Base-by-base conservation (phyloP, 2,113 vertebrate species). In the Nettapus auritus region DNA sequence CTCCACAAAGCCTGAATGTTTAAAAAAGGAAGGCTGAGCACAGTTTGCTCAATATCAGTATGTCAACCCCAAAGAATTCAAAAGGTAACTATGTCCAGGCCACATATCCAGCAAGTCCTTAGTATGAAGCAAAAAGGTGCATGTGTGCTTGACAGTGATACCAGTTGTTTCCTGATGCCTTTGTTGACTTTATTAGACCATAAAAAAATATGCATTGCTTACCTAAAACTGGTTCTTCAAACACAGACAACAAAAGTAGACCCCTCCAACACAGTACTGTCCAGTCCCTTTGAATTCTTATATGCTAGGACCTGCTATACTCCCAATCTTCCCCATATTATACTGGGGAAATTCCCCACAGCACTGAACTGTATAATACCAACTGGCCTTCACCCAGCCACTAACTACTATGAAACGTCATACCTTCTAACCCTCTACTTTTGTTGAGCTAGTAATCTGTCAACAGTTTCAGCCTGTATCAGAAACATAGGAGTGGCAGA, bases 281-380 rank as follows among this genome's bases (percentile, higher is more conserved):
- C 33, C 20, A 6, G 25, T 62, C 3, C 12, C 28, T 57, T 46
- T 66, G 33, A 34, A 36, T 29, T 40, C 36, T 20, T 44, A 0
- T 33, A 53, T 26, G 20, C 33, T 63, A 67, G 46, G 48, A 57
- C 14, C 50, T 23, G 33, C 17, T 52, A 0, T 15, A 28, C 3
- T 55, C 69, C 15, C 77, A 78, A 13, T 21, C 3, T 53, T 11
- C 6, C 6, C 28, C 11, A 18, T 20, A 8, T 4, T 69, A 13
- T 20, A 11, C 0, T 7, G 31, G 4, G 20, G 6, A 81, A 84
- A 6, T 55, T 82, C 15, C 6, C 26, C 3, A 1, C 25, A 69
- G 15, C 22, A 23, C 3, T 59, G 17, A 71, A 3, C 15, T 44
- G 5, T 17, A 53, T 63, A 90, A 71, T 13, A 59, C 8, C 70